Evolutionary conservation across 53 echinoderm and acorn worm genomes (phyloP), one percentile per base, ranked within the genome.

Genomic region (Mesocentrotus franciscanus): DNA sequence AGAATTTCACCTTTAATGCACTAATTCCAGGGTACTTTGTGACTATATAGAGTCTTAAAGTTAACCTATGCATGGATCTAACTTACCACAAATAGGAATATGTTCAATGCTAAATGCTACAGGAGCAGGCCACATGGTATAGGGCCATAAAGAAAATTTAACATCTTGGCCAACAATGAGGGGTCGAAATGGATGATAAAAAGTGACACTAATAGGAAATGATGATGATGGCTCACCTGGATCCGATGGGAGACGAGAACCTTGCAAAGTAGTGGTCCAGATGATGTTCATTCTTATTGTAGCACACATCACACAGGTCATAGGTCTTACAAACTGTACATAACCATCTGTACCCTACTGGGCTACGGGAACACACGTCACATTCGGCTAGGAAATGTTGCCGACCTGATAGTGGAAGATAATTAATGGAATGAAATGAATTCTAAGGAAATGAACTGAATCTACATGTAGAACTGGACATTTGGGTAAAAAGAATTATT

Each of bases 261-360:
- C 84, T 84, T 42, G 42, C 84, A 49, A 84, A 84, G 24, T 84
- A 49, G 42, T 84, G 84, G 49, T 84, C 84, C 29, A 84, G 49
- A 49, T 84, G 18, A 49, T 84, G 84, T 24, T 84, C 22, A 49
- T 84, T 84, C 42, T 84, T 49, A 22, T 84, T 84, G 9, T 84
- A 84, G 84, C 84, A 84, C 0, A 18, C 39, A 84, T 84, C 49
- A 84, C 84, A 84, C 22, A 84, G 49, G 2, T 84, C 84, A 22
- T 55, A 84, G 1, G 24, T 84, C 9, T 8, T 7, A 24, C 84
- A 84, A 0, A 84, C 84, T 20, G 49, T 49, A 49, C 84, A 84
- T 18, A 84, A 84, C 84, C 84, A 84, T 8, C 84, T 32, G 84
- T 36, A 42, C 14, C 36, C 49, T 18, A 14, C 9, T 6, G 84